Base-by-base conservation (phyloP, 2,888 invertebrate genomes). In the Mycalesis mineus region DNA sequence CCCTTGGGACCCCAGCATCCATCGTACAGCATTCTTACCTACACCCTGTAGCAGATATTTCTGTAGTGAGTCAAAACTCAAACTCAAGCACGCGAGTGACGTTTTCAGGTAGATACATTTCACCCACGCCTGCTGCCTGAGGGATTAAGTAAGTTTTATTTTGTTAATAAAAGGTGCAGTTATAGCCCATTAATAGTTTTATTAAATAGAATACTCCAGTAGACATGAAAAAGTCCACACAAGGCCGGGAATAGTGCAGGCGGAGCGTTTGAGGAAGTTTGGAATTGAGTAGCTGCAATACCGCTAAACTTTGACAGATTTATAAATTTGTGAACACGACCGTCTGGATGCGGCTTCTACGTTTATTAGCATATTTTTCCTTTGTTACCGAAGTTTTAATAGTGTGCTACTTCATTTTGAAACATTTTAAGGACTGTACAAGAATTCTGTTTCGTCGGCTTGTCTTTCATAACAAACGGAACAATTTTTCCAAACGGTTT, bases 241-340 rank as follows among this genome's bases (percentile, higher is more conserved):
- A 28, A 48, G 37, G 37, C 4, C 44, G 28, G 28, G 37, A 53
- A 53, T 45, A 53, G 45, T 37, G 45, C 45, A 29, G 53, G 36
- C 41, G 53, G 14, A 53, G 14, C 53, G 37, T 53, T 53, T 45
- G 53, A 8, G 44, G 37, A 53, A 53, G 45, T 64, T 60, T 33
- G 49, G 49, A 57, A 62, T 58, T 60, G 64, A 62, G 57, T 60
- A 56, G 58, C 60, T 60, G 60, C 56, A 49, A 47, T 47, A 51
- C 54, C 49, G 55, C 44, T 41, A 55, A 61, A 65, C 52, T 65
- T 65, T 63, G 65, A 65, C 63, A 65, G 65, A 61, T 63, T 64
- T 60, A 65, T 61, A 63, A 65, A 63, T 61, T 58, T 51, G 52
- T 41, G 61, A 65, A 63, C 57, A 51, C 37, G 51, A 41, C 50